These are phyloP conservation scores for Platanista minor DNA, from an alignment of 2,113 vertebrate genomes.

Conservation along the genomic window DNA sequence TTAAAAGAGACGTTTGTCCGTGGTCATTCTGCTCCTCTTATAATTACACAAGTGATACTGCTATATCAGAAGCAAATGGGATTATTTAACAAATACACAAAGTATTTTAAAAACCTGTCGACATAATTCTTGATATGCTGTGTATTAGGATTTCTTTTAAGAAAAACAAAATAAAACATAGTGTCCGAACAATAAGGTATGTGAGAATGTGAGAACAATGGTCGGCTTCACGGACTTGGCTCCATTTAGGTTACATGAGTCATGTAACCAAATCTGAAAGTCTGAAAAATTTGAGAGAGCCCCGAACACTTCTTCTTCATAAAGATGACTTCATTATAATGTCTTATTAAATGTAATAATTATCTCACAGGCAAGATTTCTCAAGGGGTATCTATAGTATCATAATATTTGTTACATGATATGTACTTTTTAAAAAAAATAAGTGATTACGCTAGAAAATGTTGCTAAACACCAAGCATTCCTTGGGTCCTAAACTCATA, in stretches of 20 bases:
- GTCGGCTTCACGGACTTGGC: background rate
- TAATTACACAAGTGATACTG: background rate
- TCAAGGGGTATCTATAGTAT: background rate
- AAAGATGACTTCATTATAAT: background rate
- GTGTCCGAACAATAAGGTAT: background rate
- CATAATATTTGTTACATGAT: conserved; percentile 16
- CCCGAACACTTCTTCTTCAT: background rate
- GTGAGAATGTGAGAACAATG: background rate
- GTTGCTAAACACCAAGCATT: background rate
- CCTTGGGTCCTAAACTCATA: background rate
- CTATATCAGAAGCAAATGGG: background rate
- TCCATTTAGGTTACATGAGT: background rate
- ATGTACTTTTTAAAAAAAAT: background rate
- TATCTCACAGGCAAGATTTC: conserved; percentile 41
- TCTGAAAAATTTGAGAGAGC: background rate
- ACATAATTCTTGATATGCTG: background rate
- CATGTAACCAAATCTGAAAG: conserved; percentile 17
- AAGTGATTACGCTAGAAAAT: conserved; percentile 50
- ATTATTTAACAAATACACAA: background rate
- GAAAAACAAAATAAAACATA: background rate
- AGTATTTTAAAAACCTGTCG: background rate
- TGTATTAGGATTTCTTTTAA: background rate
- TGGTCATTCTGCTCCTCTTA: background rate
- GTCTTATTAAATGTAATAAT: conserved; percentile 32
- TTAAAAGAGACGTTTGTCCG: background rate